Conservation (phyloP, 1,140 invertebrate genomes). For the Lucilia sericata region DNA sequence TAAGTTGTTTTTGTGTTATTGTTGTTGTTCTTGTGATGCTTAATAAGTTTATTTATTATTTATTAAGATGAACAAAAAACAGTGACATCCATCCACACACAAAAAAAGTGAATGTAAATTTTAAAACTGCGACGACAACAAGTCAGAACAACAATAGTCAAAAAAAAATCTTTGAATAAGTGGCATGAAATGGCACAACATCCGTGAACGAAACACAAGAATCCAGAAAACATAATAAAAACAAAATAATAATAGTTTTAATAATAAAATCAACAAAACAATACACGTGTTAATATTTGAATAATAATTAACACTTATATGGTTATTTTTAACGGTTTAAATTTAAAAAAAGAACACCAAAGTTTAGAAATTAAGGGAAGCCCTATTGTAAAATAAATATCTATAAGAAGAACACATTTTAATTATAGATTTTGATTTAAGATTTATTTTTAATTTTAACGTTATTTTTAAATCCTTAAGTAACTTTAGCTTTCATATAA, state of each 20-base stretch:
- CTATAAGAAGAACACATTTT: no score
- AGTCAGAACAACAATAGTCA: not conserved
- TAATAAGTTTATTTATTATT: slow-evolving; percentile 2
- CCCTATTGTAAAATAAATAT: no score
- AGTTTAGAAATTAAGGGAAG: no score
- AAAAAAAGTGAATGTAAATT: slow-evolving; percentile 4
- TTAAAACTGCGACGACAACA: not conserved
- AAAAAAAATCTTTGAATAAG: not conserved
- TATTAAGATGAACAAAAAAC: no score
- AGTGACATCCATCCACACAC: not conserved
- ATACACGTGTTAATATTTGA: not conserved
- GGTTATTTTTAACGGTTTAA: no score
- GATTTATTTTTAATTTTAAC: no score
- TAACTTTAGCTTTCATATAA: no score
- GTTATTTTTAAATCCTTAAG: no score
- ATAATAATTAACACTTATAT: not conserved
- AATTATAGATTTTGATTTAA: no score
- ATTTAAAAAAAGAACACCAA: no score
- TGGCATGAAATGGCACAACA: not conserved
- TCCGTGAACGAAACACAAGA: not conserved
- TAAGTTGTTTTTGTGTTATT: not conserved
- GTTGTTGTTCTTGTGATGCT: slow-evolving; percentile 4
- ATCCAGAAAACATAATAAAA: not conserved
- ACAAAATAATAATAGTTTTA: not conserved
- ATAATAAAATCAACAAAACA: not conserved